Evolutionary conservation across 2,113 vertebrate genomes (phyloP), one percentile per base, ranked within the genome.

Genomic region (Siniperca knerii): DNA sequence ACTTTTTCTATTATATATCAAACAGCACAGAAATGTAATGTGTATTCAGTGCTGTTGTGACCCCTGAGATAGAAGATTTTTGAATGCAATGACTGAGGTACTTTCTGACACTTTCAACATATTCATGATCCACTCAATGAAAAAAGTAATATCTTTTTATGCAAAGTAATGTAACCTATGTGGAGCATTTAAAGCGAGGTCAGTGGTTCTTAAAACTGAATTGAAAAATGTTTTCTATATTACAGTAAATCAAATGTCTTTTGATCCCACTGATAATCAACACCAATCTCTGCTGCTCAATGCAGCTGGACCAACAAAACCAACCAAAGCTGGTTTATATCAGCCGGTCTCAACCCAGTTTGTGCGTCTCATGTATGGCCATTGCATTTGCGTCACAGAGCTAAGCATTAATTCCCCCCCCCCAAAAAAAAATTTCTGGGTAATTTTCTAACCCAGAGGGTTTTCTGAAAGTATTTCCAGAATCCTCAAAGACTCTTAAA

Each of bases 41-140:
- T 57, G 37, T 42, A 67, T 75, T 79, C 57, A 54, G 0, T 58
- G 46, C 25, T 35, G n/a, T 23, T 70, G 16, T 81, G 69, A 75
- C 40, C 67, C 37, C 11, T 40, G 50, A 64, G 37, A 62, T 76
- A 44, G 7, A 33, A 76, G 60, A 25, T 50, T 79, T 73, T 61
- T 9, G 8, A 48, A 60, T 50, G 52, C 52, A 57, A 2, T 55
- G 52, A 84, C 57, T 62, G n/a, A 75, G 29, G 25, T 52, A 35
- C 50, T 33, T 55, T 80, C 10, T 18, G 5, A 52, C 29, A 33
- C 13, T 25, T 76, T 50, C 8, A 48, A 15, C 42, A 44, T 42
- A 58, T 64, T 62, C 44, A 61, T 18, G 3, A 72, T 55, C 11
- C 67, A 58, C 35, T 75, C 23, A 67, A n/a, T 62, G 29, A 52